These are phyloP conservation scores for Labeo catla DNA, from an alignment of 2,113 vertebrate species.

Conservation along the genomic window DNA sequence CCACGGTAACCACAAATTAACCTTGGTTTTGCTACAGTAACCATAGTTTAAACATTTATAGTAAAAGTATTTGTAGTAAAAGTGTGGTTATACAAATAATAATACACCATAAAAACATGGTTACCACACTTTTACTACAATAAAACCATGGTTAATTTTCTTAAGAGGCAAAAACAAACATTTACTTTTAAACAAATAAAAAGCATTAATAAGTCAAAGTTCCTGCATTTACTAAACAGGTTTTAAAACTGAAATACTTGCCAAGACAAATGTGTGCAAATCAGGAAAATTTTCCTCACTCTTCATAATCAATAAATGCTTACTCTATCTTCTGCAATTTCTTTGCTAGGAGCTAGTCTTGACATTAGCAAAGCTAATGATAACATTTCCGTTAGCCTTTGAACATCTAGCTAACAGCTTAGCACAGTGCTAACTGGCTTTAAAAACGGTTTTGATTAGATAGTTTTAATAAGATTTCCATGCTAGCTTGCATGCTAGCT, in stretches of 20 bases:
- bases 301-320: neutral
- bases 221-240: neutral
- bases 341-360: neutral
- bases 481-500: too few species aligned
- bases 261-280: neutral
- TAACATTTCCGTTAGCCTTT: neutral
- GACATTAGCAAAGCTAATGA: neutral
- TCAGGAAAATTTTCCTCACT: neutral
- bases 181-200: neutral
- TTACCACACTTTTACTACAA: too few species aligned
- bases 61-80: too few species aligned
- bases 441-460: neutral
- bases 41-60: too few species aligned
- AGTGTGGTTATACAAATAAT: too few species aligned
- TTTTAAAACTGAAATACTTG: too few species aligned
- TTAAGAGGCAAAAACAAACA: too few species aligned
- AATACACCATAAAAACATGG: too few species aligned
- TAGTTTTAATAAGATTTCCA: neutral
- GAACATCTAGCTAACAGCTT: neutral
- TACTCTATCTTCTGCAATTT: neutral
- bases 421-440: neutral
- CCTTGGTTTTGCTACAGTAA: too few species aligned
- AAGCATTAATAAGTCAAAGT: neutral
- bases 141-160: too few species aligned
- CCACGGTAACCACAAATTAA: too few species aligned